Percentiles rank a stretch among this genome's conserved stretches.
Conservation (phyloP, 1,140 invertebrate species). For the Anoplolepis gracilipes region DNA sequence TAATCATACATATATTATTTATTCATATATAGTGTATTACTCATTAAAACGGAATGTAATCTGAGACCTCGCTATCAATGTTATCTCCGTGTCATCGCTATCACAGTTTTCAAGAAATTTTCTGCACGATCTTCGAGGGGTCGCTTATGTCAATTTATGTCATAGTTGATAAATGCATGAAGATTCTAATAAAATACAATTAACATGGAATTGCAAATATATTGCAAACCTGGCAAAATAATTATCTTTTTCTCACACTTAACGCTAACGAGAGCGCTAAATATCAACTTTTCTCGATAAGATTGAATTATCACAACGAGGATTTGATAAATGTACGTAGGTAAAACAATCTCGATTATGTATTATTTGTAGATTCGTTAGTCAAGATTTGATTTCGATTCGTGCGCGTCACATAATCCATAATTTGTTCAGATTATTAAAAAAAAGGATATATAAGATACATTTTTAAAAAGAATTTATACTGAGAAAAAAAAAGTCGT, state of each 20-base stretch:
- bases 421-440: not conserved
- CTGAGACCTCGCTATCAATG: too few relatives aligned
- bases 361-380: not conserved
- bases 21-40: too few relatives aligned
- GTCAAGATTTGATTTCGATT: not conserved
- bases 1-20: too few relatives aligned
- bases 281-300: not conserved
- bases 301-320: constrained; percentile 5
- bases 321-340: not conserved
- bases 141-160: not conserved
- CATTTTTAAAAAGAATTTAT: too few relatives aligned
- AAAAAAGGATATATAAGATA: not conserved
- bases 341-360: not conserved
- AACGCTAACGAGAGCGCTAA: not conserved
- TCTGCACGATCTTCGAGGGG: not conserved
- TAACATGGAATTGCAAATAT: not conserved
- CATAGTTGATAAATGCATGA: not conserved
- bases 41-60: too few relatives aligned
- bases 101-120: not conserved
- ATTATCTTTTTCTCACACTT: not conserved
- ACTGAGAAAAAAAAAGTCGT: too few relatives aligned
- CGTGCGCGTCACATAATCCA: not conserved
- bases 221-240: constrained; percentile 1
- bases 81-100: constrained; percentile 1
- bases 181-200: not conserved